Evolutionary conservation across 1,140 invertebrate genomes (phyloP), one percentile per base, ranked within the genome.

Genomic region (Batillaria attramentaria): DNA sequence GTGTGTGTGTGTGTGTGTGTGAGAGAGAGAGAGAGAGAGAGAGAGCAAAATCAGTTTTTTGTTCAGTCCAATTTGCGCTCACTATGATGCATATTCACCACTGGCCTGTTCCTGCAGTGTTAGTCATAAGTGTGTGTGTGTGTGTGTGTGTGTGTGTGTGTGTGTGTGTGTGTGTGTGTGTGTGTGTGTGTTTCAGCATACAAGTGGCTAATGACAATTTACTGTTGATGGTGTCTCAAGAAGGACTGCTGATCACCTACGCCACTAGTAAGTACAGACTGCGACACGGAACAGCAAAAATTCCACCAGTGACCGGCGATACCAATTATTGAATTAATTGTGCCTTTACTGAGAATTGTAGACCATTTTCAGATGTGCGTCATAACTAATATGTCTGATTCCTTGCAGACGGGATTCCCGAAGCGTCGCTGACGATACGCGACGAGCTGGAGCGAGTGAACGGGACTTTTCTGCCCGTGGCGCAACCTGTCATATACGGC

Each of bases 401-500:
- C 35, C 16, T 60, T 76, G 18, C 50, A 87, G 85, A 85, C 60
- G 85, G 85, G 16, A 82, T 82, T 35, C 81, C 80, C 0, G 41
- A 80, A 43, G 84, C 84, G 3, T 78, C 79, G 16, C 54, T 82
- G n/a, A 37, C 46, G 18, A 46, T 87, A 2, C 82, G 39, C 2
- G 85, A 79, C 20, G 74, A 50, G 16, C 78, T 83, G 4, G 74
- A 85, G n/a, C 43, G 78, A 10, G n/a, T 60, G 10, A 85, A 84
- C 42, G 86, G 86, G 6, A 86, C 81, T 1, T 87, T 87, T 60
- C 42, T 83, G 3, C 84, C 86, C 0, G 73, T 83, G 0, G 81
- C 83, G 0, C 78, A 80, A 42, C 84, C 84, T 18, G 79, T 86
- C 43, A 74, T 86, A 31, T 78, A 66, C 28, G 83, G 81, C n/a